Conservation (phyloP, 2,113 vertebrate species). For the Phoenicopterus ruber region DNA sequence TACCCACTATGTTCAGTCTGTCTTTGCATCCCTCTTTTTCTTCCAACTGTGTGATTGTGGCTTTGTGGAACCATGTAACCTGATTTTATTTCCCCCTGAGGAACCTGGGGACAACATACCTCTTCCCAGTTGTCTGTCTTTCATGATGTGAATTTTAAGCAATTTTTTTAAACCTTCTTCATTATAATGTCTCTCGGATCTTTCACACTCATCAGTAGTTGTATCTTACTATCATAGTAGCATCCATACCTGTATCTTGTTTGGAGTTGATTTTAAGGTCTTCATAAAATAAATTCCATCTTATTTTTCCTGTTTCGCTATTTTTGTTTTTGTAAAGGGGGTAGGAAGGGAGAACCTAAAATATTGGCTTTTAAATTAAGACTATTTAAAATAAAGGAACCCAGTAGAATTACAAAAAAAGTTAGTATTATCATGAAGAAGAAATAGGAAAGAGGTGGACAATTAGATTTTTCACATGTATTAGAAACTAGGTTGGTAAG, state of each 20-base stretch:
- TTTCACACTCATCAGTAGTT: neutral
- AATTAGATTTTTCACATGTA: neutral
- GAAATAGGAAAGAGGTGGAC: neutral
- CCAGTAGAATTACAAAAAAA: neutral
- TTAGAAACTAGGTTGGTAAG: neutral
- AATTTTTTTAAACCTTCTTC: neutral
- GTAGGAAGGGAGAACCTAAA: neutral
- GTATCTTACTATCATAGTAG: neutral
- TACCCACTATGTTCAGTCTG: neutral
- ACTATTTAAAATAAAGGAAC: neutral
- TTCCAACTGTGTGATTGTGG: neutral
- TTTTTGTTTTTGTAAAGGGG: neutral
- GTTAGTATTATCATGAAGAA: neutral
- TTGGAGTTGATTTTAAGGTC: neutral
- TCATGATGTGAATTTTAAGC: neutral
- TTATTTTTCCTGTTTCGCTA: neutral
- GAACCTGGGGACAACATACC: rapidly evolving
- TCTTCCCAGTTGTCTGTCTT: neutral
- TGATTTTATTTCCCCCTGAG: neutral
- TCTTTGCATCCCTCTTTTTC: neutral
- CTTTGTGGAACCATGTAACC: neutral
- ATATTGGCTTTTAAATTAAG: neutral
- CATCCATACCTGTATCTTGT: neutral
- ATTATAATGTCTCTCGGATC: neutral
- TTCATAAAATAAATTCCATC: neutral